Conservation (phyloP, 2,113 vertebrate species). For the Chunga burmeisteri region DNA sequence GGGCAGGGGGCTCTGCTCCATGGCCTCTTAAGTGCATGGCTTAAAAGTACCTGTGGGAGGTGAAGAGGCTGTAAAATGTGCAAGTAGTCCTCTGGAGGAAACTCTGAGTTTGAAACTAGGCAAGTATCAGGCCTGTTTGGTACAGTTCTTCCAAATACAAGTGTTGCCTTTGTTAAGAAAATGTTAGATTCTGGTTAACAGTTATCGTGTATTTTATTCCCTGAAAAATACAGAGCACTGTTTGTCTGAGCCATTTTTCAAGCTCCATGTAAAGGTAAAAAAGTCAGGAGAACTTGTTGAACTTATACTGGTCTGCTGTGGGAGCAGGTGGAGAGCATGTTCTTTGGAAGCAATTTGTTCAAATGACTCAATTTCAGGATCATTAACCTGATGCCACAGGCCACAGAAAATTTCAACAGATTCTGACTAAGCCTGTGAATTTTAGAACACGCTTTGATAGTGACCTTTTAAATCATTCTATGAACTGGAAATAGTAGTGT, state of each 20-base stretch:
- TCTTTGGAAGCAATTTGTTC: background rate
- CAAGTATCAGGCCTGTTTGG: background rate
- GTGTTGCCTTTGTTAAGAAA: background rate
- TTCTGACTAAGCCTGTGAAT: background rate
- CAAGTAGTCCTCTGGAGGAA: background rate
- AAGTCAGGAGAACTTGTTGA: background rate
- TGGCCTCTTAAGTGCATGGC: background rate
- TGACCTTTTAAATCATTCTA: background rate
- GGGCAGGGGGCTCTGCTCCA: background rate
- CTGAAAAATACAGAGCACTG: background rate
- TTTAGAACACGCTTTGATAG: background rate
- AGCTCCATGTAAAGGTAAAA: background rate
- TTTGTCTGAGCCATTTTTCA: background rate
- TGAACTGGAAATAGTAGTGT: constrained; percentile 16
- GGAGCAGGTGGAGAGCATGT: background rate
- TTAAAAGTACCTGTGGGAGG: background rate
- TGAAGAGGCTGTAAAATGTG: background rate
- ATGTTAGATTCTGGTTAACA: background rate
- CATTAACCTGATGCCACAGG: background rate
- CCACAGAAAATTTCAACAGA: background rate
- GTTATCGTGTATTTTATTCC: background rate
- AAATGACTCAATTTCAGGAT: background rate
- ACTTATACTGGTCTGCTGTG: background rate
- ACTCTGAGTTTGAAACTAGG: background rate
- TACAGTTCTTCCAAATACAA: background rate